Evolutionary conservation across 2,888 invertebrate genomes (phyloP).

Genomic region (Gymnocheta viridis): DNA sequence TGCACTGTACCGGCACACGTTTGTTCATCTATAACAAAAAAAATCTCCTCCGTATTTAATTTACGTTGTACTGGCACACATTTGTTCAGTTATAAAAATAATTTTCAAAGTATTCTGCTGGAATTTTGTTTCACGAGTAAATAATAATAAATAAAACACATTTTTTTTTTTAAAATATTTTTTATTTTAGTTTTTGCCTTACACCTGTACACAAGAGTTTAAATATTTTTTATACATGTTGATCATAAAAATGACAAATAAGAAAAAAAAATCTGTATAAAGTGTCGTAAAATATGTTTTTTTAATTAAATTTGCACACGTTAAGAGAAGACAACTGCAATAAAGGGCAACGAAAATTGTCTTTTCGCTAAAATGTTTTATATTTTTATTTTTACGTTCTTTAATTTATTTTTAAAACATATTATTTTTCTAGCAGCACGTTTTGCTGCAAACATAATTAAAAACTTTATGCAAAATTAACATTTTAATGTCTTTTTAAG

Average conservation of each 20-base stretch:
- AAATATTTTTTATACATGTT: conserved; percentile 40
- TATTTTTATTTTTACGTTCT: neutral
- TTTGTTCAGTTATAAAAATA: neutral
- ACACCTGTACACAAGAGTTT: conserved; percentile 26
- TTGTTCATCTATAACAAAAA: no score
- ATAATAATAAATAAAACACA: neutral
- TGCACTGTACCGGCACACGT: no score
- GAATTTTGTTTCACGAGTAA: conserved; percentile 25
- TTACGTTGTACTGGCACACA: neutral
- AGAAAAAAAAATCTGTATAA: neutral
- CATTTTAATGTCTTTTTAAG: conserved; percentile 3
- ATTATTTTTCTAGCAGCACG: neutral
- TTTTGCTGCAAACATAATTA: neutral
- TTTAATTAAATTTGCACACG: conserved; percentile 48
- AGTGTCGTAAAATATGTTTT: neutral
- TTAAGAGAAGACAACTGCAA: neutral
- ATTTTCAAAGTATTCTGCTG: neutral
- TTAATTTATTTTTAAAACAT: neutral
- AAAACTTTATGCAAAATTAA: conserved; percentile 8
- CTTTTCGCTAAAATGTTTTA: neutral
- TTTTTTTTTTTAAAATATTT: neutral
- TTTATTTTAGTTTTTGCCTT: conserved; percentile 1
- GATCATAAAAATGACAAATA: conserved; percentile 9
- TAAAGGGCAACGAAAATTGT: neutral
- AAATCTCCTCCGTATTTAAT: neutral